phyloP scores from a whole-genome alignment of 2,888 invertebrate genomes.

The Limulus polyphemus region DNA sequence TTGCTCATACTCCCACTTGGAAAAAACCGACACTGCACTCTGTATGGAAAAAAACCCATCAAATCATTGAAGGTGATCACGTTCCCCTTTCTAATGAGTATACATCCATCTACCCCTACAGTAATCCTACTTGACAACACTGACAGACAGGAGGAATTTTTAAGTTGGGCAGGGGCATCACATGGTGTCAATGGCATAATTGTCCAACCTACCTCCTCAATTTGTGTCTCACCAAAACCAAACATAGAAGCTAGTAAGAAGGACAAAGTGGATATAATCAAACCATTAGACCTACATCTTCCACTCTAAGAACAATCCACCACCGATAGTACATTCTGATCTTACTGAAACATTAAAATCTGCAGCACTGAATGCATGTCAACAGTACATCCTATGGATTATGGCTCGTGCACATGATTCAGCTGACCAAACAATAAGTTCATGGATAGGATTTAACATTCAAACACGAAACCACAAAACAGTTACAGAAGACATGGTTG shows the following conservation, averaged over 20 bases:
- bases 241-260: neutral
- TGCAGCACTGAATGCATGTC: neutral
- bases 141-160: slow-evolving; percentile 24
- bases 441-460: slow-evolving; percentile 20
- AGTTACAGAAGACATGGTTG: slow-evolving; percentile 10
- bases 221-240: slow-evolving; percentile 9
- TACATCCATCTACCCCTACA: slow-evolving; percentile 17
- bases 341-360: no score
- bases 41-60: neutral
- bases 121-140: slow-evolving; percentile 25
- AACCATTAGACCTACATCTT: neutral
- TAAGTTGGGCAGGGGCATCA: slow-evolving; percentile 23
- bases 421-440: slow-evolving; percentile 17
- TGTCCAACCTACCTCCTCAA: slow-evolving; percentile 16
- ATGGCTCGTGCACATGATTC: slow-evolving; percentile 2
- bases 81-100: neutral
- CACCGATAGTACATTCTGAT: neutral
- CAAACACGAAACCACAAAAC: slow-evolving; percentile 4
- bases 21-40: neutral
- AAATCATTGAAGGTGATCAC: no score
- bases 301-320: neutral
- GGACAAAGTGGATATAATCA: neutral
- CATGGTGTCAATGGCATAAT: slow-evolving; percentile 27
- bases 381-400: neutral
- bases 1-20: neutral